Percentiles rank a stretch among this genome's conserved stretches.
phyloP scores from a whole-genome alignment of 2,888 invertebrate genomes.

The Ophonus ardosiacus region DNA sequence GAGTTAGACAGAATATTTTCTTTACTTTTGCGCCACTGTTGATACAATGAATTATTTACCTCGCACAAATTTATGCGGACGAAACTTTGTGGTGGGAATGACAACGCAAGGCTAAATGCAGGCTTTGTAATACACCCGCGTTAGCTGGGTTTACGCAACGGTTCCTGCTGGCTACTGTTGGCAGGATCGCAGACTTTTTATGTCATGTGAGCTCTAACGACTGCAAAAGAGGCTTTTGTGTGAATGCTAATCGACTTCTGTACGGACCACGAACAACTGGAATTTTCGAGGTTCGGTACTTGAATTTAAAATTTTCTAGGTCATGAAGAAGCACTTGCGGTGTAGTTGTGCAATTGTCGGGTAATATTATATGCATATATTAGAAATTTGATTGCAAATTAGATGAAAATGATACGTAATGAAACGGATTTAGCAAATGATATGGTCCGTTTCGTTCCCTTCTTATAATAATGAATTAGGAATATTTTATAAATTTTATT shows the following conservation, averaged over 20 bases:
- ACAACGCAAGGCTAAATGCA: no score
- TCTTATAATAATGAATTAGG: no score
- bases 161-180: background rate
- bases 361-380: background rate
- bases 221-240: conserved; percentile 19
- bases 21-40: no score
- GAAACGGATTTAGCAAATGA: background rate
- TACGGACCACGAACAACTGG: background rate
- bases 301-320: background rate
- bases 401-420: background rate
- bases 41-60: no score
- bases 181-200: conserved; percentile 15
- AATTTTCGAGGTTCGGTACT: background rate
- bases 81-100: no score
- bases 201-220: conserved; percentile 9
- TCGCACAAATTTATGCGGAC: no score
- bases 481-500: no score
- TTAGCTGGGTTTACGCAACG: background rate
- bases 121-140: no score
- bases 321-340: background rate
- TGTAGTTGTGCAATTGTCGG: background rate
- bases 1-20: no score
- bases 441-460: no score
- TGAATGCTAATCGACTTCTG: conserved; percentile 17
- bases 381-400: background rate